Base-by-base conservation (phyloP, 2,888 invertebrate species). In the Drosophila merina region DNA sequence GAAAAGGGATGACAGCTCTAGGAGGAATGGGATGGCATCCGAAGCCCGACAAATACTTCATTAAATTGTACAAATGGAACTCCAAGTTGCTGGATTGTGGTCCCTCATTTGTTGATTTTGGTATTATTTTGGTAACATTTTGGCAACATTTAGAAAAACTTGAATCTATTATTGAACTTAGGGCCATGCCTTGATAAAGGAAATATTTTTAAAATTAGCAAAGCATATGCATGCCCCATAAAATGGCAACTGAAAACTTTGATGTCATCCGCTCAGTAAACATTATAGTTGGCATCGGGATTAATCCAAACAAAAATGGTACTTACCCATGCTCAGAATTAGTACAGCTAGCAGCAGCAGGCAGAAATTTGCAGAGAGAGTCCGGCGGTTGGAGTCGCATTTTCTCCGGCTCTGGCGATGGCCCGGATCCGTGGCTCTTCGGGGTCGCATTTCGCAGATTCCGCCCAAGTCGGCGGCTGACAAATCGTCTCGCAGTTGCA, bases 241-340 rank as follows among this genome's bases (percentile, higher is more conserved):
- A 36, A n/a, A 28, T 45, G 36, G 5, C 9, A 40, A 40, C 12
- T 25, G 6, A 4, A 20, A 8, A 8, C 30, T 63, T 63, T 63
- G 63, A 63, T 51, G 63, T 62, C 26, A 33, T 6, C 31, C 33
- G 9, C 40, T 33, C 14, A 40, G 60, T 63, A 63, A 63, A 63
- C 26, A 64, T 47, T 52, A 52, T 47, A 30, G 4, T 36, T 52
- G 54, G 66, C 52, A 40, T 9, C 36, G 52, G 25, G 26, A 47
- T 40, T 36, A 52, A 36, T 31, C 47, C 25, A 54, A 64, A 51
- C 50, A 67, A 38, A 30, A 12, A 3, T 36, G 52, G n/a, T 55
- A 81, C 81, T 82, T 36, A 82, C 81, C 81, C 72, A 69, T 54
- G 45, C 78, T 66, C 28, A 70, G 28, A 20, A 70, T 20, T 12